Base-by-base conservation (phyloP, 2,888 invertebrate genomes). In the Cataglyphis altisquamis region DNA sequence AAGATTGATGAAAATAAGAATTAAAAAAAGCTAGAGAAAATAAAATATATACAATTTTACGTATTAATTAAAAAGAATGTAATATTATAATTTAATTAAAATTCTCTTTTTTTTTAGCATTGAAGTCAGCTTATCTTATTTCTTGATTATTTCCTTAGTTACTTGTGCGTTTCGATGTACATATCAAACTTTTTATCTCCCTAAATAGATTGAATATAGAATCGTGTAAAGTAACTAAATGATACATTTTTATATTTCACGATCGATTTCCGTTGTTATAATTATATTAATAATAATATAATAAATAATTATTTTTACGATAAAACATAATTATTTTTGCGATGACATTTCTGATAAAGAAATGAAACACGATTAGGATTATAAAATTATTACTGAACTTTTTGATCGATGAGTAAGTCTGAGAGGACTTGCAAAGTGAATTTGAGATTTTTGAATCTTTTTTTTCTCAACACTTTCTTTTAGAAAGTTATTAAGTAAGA, bases 331-430 rank as follows among this genome's bases (percentile, higher is more conserved):
- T n/a, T n/a, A n/a, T n/a, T n/a, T n/a, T 21, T 10, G 0, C 0
- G 15, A 52, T 68, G 10, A 73, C n/a, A 36, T 75, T 63, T 75
- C 6, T 10, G 32, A 21, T 15, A 4, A 60, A n/a, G 41, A 41
- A 72, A 36, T 25, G 3, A 29, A 29, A 12, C n/a, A 8, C 3
- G 3, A 1, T 29, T 12, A 21, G n/a, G 45, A 63, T 63, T 45
- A 36, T 18, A 18, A 75, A 48, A 74, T 41, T 62, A 25, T 64
- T 48, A 21, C 18, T 18, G 3, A 48, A 75, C 32, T 64, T 75
- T 74, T 21, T 48, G 36, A 18, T 52, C 18, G 64, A 64, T 36
- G 21, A 10, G 10, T 10, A 48, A 15, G 12, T 73, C 29, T 21
- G 32, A 45, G 18, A 75, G 48, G 18, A 32, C 18, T 32, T 48